Conservation (phyloP, 2,888 invertebrate species). For the Anaspis maculata region DNA sequence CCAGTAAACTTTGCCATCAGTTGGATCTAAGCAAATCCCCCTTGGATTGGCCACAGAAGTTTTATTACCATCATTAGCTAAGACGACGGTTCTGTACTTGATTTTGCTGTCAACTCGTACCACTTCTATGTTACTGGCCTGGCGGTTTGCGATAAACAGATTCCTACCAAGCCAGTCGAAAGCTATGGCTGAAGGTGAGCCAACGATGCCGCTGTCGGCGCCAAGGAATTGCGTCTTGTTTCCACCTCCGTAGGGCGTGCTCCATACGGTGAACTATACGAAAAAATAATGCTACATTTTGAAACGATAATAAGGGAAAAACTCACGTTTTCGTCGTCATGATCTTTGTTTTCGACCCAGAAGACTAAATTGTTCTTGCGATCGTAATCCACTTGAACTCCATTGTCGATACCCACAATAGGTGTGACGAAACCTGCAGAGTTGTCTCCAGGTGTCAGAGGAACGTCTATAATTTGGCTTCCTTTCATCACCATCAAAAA, state of each 20-base stretch:
- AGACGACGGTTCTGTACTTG: constrained; percentile 73
- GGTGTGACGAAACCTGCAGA: constrained; percentile 75
- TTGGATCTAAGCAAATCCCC: constrained; percentile 82
- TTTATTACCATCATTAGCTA: constrained; percentile 82
- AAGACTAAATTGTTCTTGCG: constrained; percentile 74
- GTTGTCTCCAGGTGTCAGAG: constrained; percentile 66
- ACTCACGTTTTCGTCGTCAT: constrained; percentile 58
- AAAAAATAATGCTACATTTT: constrained; percentile 2
- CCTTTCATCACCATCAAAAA: constrained; percentile 87
- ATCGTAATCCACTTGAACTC: constrained; percentile 87
- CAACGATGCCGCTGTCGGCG: constrained; percentile 77
- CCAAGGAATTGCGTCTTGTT: constrained; percentile 76
- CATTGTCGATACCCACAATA: constrained; percentile 81
- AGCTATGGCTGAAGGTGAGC: constrained; percentile 84
- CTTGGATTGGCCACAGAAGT: constrained; percentile 82
- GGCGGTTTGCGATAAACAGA: constrained; percentile 83
- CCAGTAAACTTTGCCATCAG: constrained; percentile 94
- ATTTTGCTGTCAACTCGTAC: constrained; percentile 77
- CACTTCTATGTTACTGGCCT: constrained; percentile 85
- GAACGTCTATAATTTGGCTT: constrained; percentile 80
- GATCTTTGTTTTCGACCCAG: constrained; percentile 77
- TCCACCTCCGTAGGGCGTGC: constrained; percentile 77
- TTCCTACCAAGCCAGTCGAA: constrained; percentile 97
- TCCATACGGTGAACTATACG: constrained; percentile 71
- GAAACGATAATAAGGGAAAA: constrained; percentile 1